Evolutionary conservation across 2,113 vertebrate species (phyloP), one percentile per base, ranked within the genome.

Genomic region (Vidua macroura): DNA sequence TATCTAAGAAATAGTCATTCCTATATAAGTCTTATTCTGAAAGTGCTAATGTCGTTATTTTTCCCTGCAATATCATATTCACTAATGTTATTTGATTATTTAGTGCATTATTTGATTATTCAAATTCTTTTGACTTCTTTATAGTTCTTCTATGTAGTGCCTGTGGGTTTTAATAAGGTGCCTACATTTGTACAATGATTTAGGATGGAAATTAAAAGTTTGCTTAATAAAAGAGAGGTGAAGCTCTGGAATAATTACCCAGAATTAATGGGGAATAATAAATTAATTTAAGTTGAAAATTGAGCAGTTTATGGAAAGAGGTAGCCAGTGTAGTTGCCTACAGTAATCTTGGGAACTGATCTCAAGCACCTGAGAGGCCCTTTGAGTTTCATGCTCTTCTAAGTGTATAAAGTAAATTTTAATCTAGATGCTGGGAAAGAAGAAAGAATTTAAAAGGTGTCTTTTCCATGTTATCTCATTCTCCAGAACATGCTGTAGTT

Each of bases 381-480:
- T 81, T 86, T 70, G 46, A 72, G 14, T 39, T 69, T 82, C 44
- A 46, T 58, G 14, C 62, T 21, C 10, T 35, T 68, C 5, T 33
- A 33, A 35, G 27, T 43, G 5, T 13, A 53, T 37, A n/a, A 80
- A 70, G 90, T 51, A 70, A 83, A 39, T 7, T 59, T 92, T 74
- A 74, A 69, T 7, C 44, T 74, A 37, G n/a, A 7, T 55, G 17
- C n/a, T 80, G 46, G 87, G 69, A 93, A 83, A 91, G 41, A 81
- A 84, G 28, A 88, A 66, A 82, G 49, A 69, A 30, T 82, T 88
- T 35, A 7, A 74, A 92, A 86, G 55, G 10, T 92, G 28, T 33
- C 52, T 77, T 93, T 95, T 81, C 66, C 46, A 48, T 39, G 81
- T 92, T 95, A 96, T 96, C 97, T 89, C 39, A 20, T 64, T 81